Evolutionary conservation across 2,797 vertebrate genomes (phyloP).

Genomic region (Crocidura indochinensis): DNA sequence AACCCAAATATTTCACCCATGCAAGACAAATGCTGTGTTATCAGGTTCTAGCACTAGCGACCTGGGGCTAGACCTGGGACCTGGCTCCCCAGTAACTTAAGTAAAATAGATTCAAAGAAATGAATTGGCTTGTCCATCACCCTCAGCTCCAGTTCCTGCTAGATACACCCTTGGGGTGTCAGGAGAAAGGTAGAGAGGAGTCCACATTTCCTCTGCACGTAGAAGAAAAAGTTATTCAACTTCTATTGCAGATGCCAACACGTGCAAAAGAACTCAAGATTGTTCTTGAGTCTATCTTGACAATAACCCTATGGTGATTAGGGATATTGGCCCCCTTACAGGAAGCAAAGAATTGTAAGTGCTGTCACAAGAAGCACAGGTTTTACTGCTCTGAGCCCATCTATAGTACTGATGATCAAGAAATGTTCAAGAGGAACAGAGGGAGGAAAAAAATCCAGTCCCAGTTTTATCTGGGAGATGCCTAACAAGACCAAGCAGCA

Average conservation of each 20-base stretch:
- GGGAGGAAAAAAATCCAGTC: no score
- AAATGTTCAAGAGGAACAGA: neutral
- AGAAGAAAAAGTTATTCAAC: neutral
- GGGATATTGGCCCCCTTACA: neutral
- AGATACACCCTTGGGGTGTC: neutral
- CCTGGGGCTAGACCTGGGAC: neutral
- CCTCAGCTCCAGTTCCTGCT: neutral
- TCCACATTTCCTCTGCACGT: neutral
- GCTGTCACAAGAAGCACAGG: rapidly evolving
- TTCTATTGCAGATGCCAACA: neutral
- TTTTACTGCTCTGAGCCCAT: neutral
- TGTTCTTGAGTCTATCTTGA: neutral
- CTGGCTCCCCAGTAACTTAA: neutral
- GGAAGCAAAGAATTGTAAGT: neutral
- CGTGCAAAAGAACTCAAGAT: neutral
- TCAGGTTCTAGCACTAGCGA: neutral
- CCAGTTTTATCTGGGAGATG: neutral
- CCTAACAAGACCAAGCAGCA: neutral
- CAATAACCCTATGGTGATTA: neutral
- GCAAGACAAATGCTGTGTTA: no score
- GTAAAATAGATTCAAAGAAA: neutral
- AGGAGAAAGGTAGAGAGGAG: neutral
- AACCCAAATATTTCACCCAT: no score
- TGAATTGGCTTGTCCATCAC: neutral
- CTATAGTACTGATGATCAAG: neutral